Conservation (phyloP, 2,888 invertebrate species). For the Lordiphosa andalusiaca region DNA sequence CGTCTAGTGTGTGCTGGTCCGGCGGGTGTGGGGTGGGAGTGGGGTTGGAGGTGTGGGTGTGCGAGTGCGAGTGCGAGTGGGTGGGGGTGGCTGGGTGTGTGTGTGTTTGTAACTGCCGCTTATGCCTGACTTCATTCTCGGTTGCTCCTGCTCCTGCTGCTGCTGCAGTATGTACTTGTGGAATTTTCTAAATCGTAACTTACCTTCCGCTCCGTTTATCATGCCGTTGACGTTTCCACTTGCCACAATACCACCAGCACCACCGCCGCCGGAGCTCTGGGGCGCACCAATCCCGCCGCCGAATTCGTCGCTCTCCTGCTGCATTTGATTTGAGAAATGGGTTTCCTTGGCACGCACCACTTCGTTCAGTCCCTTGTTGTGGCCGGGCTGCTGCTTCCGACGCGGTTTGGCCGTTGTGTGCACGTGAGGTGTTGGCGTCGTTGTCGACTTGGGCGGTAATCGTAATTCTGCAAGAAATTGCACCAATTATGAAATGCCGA, state of each 20-base stretch:
- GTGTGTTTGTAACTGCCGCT: slow-evolving; percentile 57
- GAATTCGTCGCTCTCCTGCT: slow-evolving; percentile 77
- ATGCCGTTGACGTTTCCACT: slow-evolving; percentile 74
- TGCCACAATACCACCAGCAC: slow-evolving; percentile 43
- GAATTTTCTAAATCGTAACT: slow-evolving; percentile 76
- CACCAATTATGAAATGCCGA: slow-evolving; percentile 66
- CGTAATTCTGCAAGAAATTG: slow-evolving; percentile 79
- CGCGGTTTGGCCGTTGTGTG: slow-evolving; percentile 78
- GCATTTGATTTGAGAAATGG: slow-evolving; percentile 78
- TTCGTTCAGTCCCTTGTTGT: slow-evolving; percentile 80
- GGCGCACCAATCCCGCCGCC: slow-evolving; percentile 52
- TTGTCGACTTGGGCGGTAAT: slow-evolving; percentile 79
- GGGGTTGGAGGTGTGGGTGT: slow-evolving; percentile 2
- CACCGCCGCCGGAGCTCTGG: slow-evolving; percentile 28
- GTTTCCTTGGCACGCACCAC: slow-evolving; percentile 79
- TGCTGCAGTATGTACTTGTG: slow-evolving; percentile 49
- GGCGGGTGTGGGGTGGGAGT: slow-evolving; percentile 7
- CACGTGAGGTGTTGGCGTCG: slow-evolving; percentile 76
- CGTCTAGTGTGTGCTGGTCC: slow-evolving; percentile 8
- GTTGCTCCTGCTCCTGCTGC: slow-evolving; percentile 17
- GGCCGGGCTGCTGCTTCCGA: slow-evolving; percentile 72
- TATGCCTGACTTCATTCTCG: slow-evolving; percentile 60
- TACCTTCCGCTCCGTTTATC: slow-evolving; percentile 78
- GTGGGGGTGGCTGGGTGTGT: slow-evolving; percentile 10
- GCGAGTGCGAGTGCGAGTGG: neutral